phyloP scores from a whole-genome alignment of 2,113 vertebrate species.

The Candoia aspera region DNA sequence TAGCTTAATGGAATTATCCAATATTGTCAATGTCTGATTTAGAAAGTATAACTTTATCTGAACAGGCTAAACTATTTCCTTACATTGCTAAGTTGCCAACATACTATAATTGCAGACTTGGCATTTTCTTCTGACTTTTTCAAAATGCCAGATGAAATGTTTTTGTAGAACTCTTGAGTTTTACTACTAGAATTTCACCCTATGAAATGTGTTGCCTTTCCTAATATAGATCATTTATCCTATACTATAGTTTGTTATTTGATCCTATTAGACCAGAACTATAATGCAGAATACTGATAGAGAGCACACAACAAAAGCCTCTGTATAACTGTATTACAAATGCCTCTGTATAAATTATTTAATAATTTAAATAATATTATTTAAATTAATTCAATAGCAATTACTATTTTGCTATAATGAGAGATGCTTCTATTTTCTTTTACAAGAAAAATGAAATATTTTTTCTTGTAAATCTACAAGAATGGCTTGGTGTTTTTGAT shows the following conservation, averaged over 20 bases:
- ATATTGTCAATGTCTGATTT: not conserved
- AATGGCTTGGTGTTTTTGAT: not conserved
- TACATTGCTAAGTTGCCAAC: not conserved
- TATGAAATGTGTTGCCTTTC: not conserved
- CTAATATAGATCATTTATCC: not conserved
- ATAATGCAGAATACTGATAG: not conserved
- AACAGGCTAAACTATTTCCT: not conserved
- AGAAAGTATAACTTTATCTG: conserved; percentile 13
- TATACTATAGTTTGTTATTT: not conserved
- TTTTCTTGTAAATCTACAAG: not conserved
- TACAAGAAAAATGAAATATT: not conserved
- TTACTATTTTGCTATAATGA: not conserved
- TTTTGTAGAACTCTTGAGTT: not conserved
- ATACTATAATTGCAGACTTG: not conserved
- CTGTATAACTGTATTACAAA: not conserved
- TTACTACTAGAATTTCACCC: conserved; percentile 5
- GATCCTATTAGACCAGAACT: not conserved
- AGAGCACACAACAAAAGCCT: not conserved
- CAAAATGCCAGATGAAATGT: not conserved
- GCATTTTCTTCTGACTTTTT: not conserved
- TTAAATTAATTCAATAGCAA: not conserved
- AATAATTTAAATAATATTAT: too few species aligned
- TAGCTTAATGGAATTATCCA: not conserved
- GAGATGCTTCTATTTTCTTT: not conserved
- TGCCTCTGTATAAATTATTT: not conserved